Percentiles rank a stretch among this genome's conserved stretches.
Evolutionary conservation across 2,888 invertebrate species (phyloP).

Genomic region (Ormyrus labotus): DNA sequence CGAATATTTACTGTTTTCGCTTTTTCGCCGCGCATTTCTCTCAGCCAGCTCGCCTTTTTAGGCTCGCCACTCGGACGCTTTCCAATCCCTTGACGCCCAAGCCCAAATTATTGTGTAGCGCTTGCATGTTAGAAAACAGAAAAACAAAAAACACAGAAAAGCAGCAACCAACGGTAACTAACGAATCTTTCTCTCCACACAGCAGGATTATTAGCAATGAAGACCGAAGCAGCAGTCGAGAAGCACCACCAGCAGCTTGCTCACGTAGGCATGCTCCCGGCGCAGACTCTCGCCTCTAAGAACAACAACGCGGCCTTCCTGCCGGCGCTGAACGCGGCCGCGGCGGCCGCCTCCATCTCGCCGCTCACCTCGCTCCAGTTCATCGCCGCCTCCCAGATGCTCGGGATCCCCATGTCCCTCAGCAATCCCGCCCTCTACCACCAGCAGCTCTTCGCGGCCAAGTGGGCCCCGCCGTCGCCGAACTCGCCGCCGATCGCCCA

Average conservation of each 20-base stretch:
- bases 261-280: slow-evolving; percentile 78
- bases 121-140: too few species aligned
- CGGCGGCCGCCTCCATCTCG: slow-evolving; percentile 77
- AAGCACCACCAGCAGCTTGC: slow-evolving; percentile 13
- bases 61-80: background rate
- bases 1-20: too few species aligned
- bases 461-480: slow-evolving; percentile 75
- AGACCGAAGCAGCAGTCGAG: slow-evolving; percentile 76
- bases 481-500: slow-evolving; percentile 76
- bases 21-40: background rate
- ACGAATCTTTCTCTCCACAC: too few species aligned
- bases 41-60: background rate
- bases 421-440: slow-evolving; percentile 81
- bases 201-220: slow-evolving; percentile 67
- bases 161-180: too few species aligned
- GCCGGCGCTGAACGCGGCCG: slow-evolving; percentile 68
- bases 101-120: background rate
- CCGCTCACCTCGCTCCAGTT: slow-evolving; percentile 78
- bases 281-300: slow-evolving; percentile 73
- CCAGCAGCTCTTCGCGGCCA: slow-evolving; percentile 78
- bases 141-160: too few species aligned
- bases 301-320: slow-evolving; percentile 75
- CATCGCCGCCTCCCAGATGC: slow-evolving; percentile 75
- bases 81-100: background rate
- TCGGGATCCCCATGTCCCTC: slow-evolving; percentile 78